phyloP scores from a whole-genome alignment of 2,888 invertebrate genomes.

The Cybosia mesomella region DNA sequence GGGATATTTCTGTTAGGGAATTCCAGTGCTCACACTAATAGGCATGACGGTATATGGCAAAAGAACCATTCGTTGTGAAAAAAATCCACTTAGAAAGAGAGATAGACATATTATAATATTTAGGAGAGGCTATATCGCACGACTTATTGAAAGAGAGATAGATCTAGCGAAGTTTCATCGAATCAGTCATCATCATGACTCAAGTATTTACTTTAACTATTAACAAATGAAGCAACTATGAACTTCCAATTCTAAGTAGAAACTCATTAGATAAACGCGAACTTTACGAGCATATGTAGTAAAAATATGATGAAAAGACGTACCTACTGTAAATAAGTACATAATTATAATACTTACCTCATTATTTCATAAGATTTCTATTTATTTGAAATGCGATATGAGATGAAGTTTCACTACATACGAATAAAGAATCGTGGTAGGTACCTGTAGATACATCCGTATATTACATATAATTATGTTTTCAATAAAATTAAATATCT shows the following conservation, averaged over 20 bases:
- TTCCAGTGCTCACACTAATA: not conserved
- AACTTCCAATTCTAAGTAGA: conserved; percentile 14
- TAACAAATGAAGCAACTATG: conserved; percentile 31
- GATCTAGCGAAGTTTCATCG: not conserved
- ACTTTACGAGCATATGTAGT: conserved; percentile 13
- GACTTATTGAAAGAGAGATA: not conserved
- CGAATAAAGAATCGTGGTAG: too few relatives aligned
- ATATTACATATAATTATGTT: too few relatives aligned
- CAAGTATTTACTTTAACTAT: conserved; percentile 13
- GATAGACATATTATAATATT: not conserved
- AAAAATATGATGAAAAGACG: not conserved
- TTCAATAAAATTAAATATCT: not conserved
- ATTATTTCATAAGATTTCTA: not conserved
- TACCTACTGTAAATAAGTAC: not conserved
- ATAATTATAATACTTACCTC: conserved; percentile 5
- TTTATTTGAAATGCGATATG: not conserved
- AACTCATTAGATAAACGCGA: conserved; percentile 17
- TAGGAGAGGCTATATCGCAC: not conserved
- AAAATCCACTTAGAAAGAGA: too few relatives aligned
- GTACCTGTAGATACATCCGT: too few relatives aligned
- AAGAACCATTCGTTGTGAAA: too few relatives aligned
- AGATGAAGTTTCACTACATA: too few relatives aligned
- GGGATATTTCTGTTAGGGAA: too few relatives aligned
- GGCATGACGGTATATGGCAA: not conserved
- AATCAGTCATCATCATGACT: conserved; percentile 6